phyloP scores from a whole-genome alignment of 2,113 vertebrate species.

The Falco punctatus region DNA sequence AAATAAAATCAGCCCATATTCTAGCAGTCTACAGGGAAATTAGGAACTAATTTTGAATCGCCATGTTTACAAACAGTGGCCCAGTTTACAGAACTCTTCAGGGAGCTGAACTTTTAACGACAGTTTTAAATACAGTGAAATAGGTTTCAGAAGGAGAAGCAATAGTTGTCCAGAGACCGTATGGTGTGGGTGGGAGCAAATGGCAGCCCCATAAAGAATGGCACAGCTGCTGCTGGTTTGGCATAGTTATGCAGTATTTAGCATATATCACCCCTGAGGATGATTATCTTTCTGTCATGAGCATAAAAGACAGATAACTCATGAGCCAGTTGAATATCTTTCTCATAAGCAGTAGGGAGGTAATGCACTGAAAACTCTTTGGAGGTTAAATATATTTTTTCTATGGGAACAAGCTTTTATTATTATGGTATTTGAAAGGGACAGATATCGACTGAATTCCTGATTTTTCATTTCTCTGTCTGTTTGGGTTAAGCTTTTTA shows the following conservation, averaged over 20 bases:
- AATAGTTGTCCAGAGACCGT: conserved; percentile 16
- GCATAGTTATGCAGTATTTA: conserved; percentile 53
- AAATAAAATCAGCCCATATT: neutral
- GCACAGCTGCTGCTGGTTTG: conserved; percentile 32
- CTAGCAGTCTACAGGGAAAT: conserved; percentile 45
- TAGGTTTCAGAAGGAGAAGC: conserved; percentile 33
- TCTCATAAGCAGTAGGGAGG: conserved; percentile 29
- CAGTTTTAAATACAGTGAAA: conserved; percentile 61
- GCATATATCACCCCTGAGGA: conserved; percentile 39
- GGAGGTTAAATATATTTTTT: conserved; percentile 51
- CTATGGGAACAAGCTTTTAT: conserved; percentile 3
- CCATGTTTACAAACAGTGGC: conserved; percentile 32
- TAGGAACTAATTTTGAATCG: conserved; percentile 18
- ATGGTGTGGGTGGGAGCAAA: conserved; percentile 12
- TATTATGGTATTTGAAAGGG: conserved; percentile 24
- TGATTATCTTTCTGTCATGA: conserved; percentile 63
- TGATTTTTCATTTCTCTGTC: conserved; percentile 49
- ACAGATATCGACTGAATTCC: conserved; percentile 13
- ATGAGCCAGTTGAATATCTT: conserved; percentile 39
- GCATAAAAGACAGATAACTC: conserved; percentile 47
- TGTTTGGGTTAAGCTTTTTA: conserved; percentile 46
- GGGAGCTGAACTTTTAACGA: conserved; percentile 41
- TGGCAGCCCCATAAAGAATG: conserved; percentile 5
- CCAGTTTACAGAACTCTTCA: conserved; percentile 23
- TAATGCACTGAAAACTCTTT: conserved; percentile 16